Base-by-base conservation (phyloP, 2,888 invertebrate genomes). In the Ormia ochracea region DNA sequence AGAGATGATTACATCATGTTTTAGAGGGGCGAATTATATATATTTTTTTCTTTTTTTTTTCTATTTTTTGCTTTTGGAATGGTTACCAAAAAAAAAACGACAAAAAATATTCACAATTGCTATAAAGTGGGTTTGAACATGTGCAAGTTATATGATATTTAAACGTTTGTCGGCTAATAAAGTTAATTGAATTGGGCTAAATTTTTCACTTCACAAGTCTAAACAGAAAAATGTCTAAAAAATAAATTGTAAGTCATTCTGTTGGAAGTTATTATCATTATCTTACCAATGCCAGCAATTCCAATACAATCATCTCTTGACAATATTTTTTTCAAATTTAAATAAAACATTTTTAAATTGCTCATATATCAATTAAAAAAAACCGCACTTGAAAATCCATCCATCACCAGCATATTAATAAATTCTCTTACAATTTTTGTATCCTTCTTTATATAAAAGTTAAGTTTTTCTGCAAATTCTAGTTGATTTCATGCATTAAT, bases 1-100 rank as follows among this genome's bases (percentile, higher is more conserved):
- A 80, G 80, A 76, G 61, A 63, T 68, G 70, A 76, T 80, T 80
- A 52, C 80, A 76, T 80, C 80, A 76, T 61, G 17, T 54, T 50
- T 23, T 19, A 38, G n/a, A 38, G 45, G 19, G 14, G 28, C 45
- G 50, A 31, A 45, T 52, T 36, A 12, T 54, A 61, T 69, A 75
- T 23, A 28, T 41, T 63, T 43, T 36, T 43, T 1, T 54, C 17
- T 21, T n/a, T 1, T 43, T 4, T 7, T 54, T 54, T 50, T 61
- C 17, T 14, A n/a, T n/a, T 61, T 54, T 52, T 59, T 56, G 28
- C 12, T 41, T 36, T 36, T n/a, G 9, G 28, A 78, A 63, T 23
- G 17, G 4, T 54, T 73, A 61, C 45, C 54, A 31, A 73, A 63
- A 14, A n/a, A n/a, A n/a, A n/a, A n/a, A n/a, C n/a, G n/a, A n/a